phyloP scores from a whole-genome alignment of 2,113 vertebrate species.

The Mustela nigripes region DNA sequence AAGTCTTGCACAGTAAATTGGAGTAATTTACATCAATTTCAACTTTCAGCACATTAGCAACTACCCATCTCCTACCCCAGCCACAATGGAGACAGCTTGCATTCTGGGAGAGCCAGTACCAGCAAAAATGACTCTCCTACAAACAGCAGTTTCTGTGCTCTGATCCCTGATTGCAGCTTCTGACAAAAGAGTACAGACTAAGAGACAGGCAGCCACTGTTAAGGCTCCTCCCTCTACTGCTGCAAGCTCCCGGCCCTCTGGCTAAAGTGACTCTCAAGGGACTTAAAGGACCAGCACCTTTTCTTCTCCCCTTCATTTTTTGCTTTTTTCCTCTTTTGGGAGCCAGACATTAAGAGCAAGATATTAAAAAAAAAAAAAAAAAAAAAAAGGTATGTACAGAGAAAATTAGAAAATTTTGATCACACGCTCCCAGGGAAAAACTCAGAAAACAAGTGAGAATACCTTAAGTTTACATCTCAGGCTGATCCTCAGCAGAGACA shows the following conservation, averaged over 20 bases:
- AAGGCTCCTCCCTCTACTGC: background rate
- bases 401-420: background rate
- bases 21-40: background rate
- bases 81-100: background rate
- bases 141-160: background rate
- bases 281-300: background rate
- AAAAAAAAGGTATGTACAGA: background rate
- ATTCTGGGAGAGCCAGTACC: background rate
- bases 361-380: slow-evolving; percentile 2
- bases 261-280: background rate
- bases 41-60: background rate
- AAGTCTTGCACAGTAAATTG: background rate
- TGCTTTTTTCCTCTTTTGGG: background rate
- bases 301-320: background rate
- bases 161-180: background rate
- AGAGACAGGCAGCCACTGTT: background rate
- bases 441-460: background rate
- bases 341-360: background rate
- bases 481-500: background rate
- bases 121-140: background rate
- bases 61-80: background rate
- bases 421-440: background rate
- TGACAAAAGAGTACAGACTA: background rate
- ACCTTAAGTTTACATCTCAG: background rate
- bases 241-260: background rate